Conservation (phyloP, 53 echinoderm and acorn worm genomes). For the Actinopyga echinites region DNA sequence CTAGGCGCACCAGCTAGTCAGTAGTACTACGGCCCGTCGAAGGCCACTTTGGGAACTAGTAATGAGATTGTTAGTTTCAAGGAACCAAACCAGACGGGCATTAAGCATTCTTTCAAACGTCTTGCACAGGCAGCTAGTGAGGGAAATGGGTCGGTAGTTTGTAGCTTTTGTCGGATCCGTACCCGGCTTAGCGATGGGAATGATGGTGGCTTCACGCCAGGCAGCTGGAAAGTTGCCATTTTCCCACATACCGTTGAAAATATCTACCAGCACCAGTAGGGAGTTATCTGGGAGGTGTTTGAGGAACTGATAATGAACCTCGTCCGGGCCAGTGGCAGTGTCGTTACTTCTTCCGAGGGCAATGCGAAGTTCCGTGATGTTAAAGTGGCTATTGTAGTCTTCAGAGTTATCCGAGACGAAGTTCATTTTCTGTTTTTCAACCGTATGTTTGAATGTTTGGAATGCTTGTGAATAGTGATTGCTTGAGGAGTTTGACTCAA, state of each 20-base stretch:
- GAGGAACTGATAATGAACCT: too few relatives aligned
- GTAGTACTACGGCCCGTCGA: not conserved
- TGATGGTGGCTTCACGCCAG: too few relatives aligned
- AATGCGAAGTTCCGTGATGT: not conserved
- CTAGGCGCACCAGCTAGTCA: conserved; percentile 12
- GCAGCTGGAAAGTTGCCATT: too few relatives aligned
- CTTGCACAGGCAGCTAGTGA: not conserved
- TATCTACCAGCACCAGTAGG: not conserved
- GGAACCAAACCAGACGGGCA: conserved; percentile 13
- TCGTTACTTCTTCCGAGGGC: not conserved
- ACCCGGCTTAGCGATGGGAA: too few relatives aligned
- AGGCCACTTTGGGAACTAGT: conserved; percentile 7
- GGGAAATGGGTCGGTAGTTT: too few relatives aligned
- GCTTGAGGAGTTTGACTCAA: conserved; percentile 21
- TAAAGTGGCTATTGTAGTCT: conserved; percentile 12
- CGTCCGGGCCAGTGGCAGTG: conserved; percentile 19
- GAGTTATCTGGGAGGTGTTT: not conserved
- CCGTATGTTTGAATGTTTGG: not conserved
- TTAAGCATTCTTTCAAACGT: conserved; percentile 6
- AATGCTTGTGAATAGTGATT: not conserved
- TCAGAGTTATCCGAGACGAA: conserved; percentile 23
- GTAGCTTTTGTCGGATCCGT: too few relatives aligned
- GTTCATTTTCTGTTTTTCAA: not conserved
- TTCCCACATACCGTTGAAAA: too few relatives aligned
- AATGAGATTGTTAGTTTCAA: not conserved